Percentiles rank a stretch among this genome's conserved stretches.
Evolutionary conservation across 2,888 invertebrate species (phyloP).

Genomic region (Drosophila lutescens): DNA sequence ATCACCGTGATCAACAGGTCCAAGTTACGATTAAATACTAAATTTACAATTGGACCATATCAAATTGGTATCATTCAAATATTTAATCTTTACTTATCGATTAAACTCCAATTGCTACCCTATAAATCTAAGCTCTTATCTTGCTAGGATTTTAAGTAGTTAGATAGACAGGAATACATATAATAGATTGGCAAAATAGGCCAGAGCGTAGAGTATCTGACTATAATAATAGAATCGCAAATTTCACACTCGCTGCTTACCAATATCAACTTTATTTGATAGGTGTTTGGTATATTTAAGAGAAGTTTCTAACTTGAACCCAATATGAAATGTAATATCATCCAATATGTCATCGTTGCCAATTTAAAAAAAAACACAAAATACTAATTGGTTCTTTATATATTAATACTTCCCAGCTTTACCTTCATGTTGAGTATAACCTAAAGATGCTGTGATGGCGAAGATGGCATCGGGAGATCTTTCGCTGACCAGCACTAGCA

Average conservation of each 20-base stretch:
- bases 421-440: conserved; percentile 30
- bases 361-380: no score
- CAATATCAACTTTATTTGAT: no score
- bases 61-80: not conserved
- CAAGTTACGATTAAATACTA: not conserved
- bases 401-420: conserved; percentile 6
- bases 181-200: not conserved
- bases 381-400: no score
- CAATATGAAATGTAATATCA: no score
- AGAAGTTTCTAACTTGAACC: no score
- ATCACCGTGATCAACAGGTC: conserved; percentile 15
- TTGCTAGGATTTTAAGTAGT: not conserved
- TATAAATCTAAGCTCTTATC: conserved; percentile 23
- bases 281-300: no score
- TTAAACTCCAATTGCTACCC: conserved; percentile 3
- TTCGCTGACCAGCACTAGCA: conserved; percentile 91
- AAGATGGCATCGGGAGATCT: conserved; percentile 92
- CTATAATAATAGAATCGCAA: no score
- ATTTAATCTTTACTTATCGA: not conserved
- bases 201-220: not conserved
- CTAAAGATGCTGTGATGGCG: conserved; percentile 79
- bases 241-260: no score
- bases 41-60: conserved; percentile 1
- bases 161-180: not conserved
- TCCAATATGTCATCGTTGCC: no score